These are phyloP conservation scores for Bradysia coprophila DNA, from an alignment of 1,140 invertebrate species.

Conservation along the genomic window DNA sequence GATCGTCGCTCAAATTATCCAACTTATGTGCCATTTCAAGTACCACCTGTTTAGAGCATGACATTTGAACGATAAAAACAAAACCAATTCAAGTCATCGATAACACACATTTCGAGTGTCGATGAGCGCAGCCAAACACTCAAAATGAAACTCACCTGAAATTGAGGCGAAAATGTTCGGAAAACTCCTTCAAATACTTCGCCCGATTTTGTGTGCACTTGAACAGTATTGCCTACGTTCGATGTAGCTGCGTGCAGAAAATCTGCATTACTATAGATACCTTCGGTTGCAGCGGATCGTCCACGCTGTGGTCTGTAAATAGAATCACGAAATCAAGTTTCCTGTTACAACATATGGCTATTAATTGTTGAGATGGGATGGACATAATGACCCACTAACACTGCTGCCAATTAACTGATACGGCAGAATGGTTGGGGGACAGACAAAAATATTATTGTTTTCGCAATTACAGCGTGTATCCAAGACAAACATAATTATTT, in stretches of 20 bases:
- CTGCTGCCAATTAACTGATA: no score
- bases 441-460: no score
- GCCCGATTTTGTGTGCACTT: conserved; percentile 64
- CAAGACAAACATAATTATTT: no score
- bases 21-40: conserved; percentile 68
- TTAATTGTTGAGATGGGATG: no score
- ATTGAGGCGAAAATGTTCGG: conserved; percentile 64
- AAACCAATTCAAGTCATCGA: no score
- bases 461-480: no score
- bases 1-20: conserved; percentile 34
- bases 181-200: conserved; percentile 72
- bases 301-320: conserved; percentile 26
- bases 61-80: not conserved
- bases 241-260: conserved; percentile 73
- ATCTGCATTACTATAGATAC: conserved; percentile 68
- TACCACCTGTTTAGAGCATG: conserved; percentile 36
- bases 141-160: conserved; percentile 27
- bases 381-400: no score
- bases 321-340: conserved; percentile 6
- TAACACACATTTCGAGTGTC: no score
- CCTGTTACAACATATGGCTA: not conserved
- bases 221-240: conserved; percentile 62
- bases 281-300: conserved; percentile 45
- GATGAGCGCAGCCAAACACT: no score
- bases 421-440: no score